phyloP scores from a whole-genome alignment of 2,113 vertebrate species.

The Lepus americanus region DNA sequence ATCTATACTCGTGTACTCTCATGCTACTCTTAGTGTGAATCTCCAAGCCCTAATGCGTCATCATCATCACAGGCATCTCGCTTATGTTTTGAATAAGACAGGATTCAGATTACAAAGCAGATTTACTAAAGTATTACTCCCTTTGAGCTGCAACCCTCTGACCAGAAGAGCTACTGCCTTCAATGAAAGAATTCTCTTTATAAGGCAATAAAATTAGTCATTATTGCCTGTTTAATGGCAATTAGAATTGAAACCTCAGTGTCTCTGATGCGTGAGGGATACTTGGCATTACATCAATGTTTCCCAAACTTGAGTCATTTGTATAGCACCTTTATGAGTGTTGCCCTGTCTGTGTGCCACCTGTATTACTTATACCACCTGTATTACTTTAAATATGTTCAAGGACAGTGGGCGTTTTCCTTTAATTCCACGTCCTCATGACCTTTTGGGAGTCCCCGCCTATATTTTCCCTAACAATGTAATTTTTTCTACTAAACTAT shows the following conservation, averaged over 20 bases:
- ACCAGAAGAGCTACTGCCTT: slow-evolving; percentile 28
- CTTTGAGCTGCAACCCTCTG: slow-evolving; percentile 27
- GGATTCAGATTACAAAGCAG: slow-evolving; percentile 56
- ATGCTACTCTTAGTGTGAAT: background rate
- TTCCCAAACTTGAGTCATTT: slow-evolving; percentile 45
- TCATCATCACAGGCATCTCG: slow-evolving; percentile 43
- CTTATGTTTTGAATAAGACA: slow-evolving; percentile 29
- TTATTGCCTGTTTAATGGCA: slow-evolving; percentile 28
- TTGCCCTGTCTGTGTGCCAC: background rate
- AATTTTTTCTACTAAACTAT: slow-evolving; percentile 13
- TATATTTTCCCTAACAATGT: background rate
- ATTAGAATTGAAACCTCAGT: slow-evolving; percentile 44
- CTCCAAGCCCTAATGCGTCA: slow-evolving; percentile 40
- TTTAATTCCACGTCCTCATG: too few relatives aligned
- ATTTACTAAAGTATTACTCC: slow-evolving; percentile 57
- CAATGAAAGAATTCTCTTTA: slow-evolving; percentile 58
- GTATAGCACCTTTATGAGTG: background rate
- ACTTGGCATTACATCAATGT: background rate
- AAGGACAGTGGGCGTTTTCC: too few relatives aligned
- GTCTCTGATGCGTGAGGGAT: slow-evolving; percentile 37
- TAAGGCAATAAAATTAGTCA: slow-evolving; percentile 64
- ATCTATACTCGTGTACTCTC: background rate
- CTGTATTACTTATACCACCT: background rate
- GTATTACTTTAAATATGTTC: too few relatives aligned
- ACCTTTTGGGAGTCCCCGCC: too few relatives aligned